Conservation (phyloP, 2,888 invertebrate genomes). For the Eilema depressum region DNA sequence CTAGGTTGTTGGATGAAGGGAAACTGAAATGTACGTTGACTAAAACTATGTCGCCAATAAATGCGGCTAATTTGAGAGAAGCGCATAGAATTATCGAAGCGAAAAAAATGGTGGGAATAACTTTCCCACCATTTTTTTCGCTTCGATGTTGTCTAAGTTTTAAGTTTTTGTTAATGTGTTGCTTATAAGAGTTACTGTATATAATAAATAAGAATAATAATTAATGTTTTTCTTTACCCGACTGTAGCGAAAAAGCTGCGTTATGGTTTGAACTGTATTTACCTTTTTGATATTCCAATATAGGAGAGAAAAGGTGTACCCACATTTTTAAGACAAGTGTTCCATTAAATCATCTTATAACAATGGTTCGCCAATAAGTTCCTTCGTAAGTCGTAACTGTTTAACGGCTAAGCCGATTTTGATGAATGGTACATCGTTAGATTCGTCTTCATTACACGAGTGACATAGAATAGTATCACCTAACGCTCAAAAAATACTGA, state of each 20-base stretch:
- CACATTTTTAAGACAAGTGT: no score
- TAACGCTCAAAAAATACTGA: no score
- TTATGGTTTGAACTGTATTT: background rate
- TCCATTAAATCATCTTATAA: no score
- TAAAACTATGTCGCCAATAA: constrained; percentile 73
- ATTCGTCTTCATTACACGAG: no score
- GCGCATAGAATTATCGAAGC: constrained; percentile 75
- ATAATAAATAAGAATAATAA: background rate
- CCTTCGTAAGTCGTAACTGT: no score
- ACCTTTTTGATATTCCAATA: no score
- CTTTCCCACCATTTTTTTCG: constrained; percentile 72
- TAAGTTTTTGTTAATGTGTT: background rate
- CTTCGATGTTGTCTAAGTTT: constrained; percentile 65
- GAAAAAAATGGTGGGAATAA: constrained; percentile 72
- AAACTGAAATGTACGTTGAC: constrained; percentile 70
- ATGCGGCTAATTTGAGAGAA: constrained; percentile 74
- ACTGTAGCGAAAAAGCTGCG: background rate
- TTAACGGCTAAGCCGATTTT: no score
- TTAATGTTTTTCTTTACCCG: background rate
- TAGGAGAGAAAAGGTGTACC: no score
- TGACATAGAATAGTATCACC: no score
- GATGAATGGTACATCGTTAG: no score
- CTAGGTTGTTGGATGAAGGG: constrained; percentile 71
- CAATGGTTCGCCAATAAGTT: no score
- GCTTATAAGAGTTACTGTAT: background rate